Base-by-base conservation (phyloP, 1,140 invertebrate species). In the Sipha flava region DNA sequence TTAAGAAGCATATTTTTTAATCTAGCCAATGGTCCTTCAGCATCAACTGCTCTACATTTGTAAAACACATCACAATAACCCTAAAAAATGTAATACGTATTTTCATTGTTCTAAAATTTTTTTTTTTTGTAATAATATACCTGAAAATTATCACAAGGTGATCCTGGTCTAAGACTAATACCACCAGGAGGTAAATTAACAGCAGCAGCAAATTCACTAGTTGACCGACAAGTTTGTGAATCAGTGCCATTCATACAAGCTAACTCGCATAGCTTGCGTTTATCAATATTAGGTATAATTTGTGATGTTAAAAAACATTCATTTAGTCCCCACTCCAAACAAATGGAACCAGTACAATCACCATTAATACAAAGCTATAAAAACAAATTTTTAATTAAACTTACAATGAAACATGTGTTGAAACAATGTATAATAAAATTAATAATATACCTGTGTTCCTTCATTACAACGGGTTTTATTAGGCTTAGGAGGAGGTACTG, bases 11-110 rank as follows among this genome's bases (percentile, higher is more conserved):
- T 88, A 87, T 99, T 99, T 88, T 99, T 99, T 31, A 99, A 89
- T 81, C 96, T 90, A 18, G 96, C 95, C 81, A 99, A 87, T 23
- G 98, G 98, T 49, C 98, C 98, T 84, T 99, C 97, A 0, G 97
- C 96, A 87, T 99, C 98, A 16, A 99, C 96, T 1, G 94, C 94
- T 82, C 97, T 90, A 86, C 97, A 99, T 86, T 97, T 98, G 29
- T 96, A 90, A 87, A 99, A 99, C 70, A 98, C 97, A 87, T 99
- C 97, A 88, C 97, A 99, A 87, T 99, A 99, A 73, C 95, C 95
- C 91, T 94, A 87, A 43, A 84, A 45, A n/a, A 59, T 23, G 26
- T 57, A 26, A 23, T 29, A 37, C 14, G 47, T 16, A 66, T n/a
- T 49, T 73, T 54, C 7, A 73, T 73, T 54, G 54, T 34, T 37